phyloP scores from a whole-genome alignment of 2,888 invertebrate species.

The Elmis aenea region DNA sequence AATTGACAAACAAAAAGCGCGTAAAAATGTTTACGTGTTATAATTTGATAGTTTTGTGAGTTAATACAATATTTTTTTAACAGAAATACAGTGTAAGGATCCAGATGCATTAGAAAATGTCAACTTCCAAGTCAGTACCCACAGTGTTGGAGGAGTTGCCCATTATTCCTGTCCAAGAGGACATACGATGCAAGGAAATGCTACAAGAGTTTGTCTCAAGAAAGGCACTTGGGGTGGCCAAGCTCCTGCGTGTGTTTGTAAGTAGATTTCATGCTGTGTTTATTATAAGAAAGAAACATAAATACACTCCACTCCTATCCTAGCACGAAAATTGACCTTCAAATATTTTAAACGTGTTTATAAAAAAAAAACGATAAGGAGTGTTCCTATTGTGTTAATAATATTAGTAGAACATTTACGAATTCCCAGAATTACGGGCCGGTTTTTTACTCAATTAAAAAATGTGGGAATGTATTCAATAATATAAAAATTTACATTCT shows the following conservation, averaged over 20 bases:
- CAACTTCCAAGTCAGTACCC: slow-evolving; percentile 56
- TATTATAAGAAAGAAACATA: too few species aligned
- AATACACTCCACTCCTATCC: too few species aligned
- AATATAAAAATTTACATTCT: too few species aligned
- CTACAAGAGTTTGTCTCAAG: slow-evolving; percentile 68
- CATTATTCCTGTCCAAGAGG: slow-evolving; percentile 82
- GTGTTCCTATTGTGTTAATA: neutral
- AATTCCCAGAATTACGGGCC: too few species aligned
- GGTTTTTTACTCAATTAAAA: too few species aligned
- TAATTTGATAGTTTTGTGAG: slow-evolving; percentile 7
- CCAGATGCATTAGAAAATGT: slow-evolving; percentile 60
- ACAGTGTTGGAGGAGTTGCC: slow-evolving; percentile 73
- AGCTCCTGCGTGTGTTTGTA: slow-evolving; percentile 76
- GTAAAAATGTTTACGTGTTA: neutral
- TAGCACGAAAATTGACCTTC: too few species aligned
- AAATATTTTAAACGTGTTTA: too few species aligned
- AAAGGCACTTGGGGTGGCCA: slow-evolving; percentile 79
- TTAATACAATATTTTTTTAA: slow-evolving; percentile 15
- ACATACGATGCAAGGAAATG: slow-evolving; percentile 72
- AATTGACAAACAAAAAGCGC: too few species aligned
- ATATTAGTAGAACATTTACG: too few species aligned
- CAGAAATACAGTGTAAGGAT: slow-evolving; percentile 74
- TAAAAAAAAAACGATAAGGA: neutral
- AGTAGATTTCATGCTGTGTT: too few species aligned
- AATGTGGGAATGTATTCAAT: too few species aligned